phyloP scores from a whole-genome alignment of 2,888 invertebrate species.

The Oscheius sp. region DNA sequence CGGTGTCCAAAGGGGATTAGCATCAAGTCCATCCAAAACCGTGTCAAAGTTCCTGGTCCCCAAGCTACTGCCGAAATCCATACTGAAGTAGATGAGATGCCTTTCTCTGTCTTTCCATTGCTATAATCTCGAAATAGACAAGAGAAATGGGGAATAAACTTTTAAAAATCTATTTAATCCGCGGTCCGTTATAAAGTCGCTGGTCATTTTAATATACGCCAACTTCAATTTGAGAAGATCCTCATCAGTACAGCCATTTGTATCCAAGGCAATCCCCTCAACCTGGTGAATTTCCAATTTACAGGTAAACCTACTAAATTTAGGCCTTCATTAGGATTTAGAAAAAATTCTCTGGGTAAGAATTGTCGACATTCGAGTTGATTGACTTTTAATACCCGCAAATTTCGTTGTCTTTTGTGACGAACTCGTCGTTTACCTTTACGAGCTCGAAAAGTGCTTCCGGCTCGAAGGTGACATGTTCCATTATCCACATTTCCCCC shows the following conservation, averaged over 20 bases:
- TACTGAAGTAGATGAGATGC: neutral
- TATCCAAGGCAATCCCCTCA: no score
- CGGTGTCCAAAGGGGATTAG: conserved; percentile 21
- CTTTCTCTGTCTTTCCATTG: conserved; percentile 24
- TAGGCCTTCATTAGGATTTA: no score
- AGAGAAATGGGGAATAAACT: neutral
- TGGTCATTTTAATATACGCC: neutral
- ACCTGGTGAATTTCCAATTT: no score
- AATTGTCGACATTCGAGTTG: neutral
- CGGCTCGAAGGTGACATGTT: conserved; percentile 13
- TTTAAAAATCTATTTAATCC: neutral
- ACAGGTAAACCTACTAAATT: no score
- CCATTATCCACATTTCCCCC: neutral
- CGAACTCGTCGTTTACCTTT: neutral
- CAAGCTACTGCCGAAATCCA: neutral
- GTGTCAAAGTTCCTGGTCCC: conserved; percentile 11
- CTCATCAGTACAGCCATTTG: conserved; percentile 14
- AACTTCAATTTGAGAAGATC: conserved; percentile 13
- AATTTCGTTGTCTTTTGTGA: neutral
- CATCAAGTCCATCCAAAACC: conserved; percentile 9
- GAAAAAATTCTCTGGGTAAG: neutral
- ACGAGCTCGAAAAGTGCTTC: no score
- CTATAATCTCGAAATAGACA: neutral
- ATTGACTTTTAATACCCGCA: neutral
- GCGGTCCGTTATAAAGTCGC: neutral